Percentiles rank a stretch among this genome's conserved stretches.
These are phyloP conservation scores for Apis dorsata DNA, from an alignment of 1,140 invertebrate species.

Conservation along the genomic window DNA sequence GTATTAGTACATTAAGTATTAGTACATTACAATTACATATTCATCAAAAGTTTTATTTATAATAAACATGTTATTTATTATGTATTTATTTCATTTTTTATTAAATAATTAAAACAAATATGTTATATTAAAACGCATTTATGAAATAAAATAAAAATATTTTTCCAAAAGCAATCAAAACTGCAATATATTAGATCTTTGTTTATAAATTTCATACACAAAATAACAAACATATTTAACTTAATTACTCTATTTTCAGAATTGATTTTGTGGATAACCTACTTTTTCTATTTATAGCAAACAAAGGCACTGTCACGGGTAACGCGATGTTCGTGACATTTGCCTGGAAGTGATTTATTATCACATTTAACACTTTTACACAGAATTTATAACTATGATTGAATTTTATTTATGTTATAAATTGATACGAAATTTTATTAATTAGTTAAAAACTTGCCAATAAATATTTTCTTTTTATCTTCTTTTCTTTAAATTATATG, in stretches of 20 bases:
- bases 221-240: conserved; percentile 12
- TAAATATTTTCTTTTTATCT: conserved; percentile 9
- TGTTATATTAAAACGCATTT: neutral
- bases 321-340: conserved; percentile 53
- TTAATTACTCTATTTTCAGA: conserved; percentile 44
- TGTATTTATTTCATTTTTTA: neutral
- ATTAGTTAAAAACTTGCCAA: neutral
- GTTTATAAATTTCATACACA: neutral
- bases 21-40: neutral
- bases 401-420: neutral
- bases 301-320: conserved; percentile 57
- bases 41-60: neutral
- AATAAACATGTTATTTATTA: neutral
- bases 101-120: neutral
- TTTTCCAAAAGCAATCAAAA: neutral
- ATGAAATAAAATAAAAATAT: neutral
- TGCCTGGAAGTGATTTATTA: conserved; percentile 25
- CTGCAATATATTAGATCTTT: neutral
- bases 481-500: neutral
- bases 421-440: neutral
- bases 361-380: neutral
- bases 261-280: conserved; percentile 69
- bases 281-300: conserved; percentile 70
- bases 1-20: neutral
- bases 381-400: neutral